A percentile compares a stretch with the other conserved stretches of the same genome.
phyloP scores from a whole-genome alignment of 2,797 vertebrate species.

The Pristis pectinata region DNA sequence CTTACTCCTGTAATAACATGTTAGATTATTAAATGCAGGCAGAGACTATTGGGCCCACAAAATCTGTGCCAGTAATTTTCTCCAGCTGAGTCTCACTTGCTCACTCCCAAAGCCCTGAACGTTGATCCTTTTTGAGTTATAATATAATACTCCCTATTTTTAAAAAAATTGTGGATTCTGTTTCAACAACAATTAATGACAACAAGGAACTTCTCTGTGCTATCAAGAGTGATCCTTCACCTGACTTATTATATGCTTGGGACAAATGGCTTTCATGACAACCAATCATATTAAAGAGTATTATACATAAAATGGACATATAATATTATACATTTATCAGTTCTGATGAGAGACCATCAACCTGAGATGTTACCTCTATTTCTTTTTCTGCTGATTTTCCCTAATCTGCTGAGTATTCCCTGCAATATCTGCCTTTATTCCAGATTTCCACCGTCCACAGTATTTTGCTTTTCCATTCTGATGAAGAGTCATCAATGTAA shows the following conservation, averaged over 20 bases:
- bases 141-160: no score
- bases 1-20: not conserved
- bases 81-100: not conserved
- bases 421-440: no score
- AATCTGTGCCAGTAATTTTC: not conserved
- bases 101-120: no score
- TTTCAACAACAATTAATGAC: not conserved
- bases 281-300: not conserved
- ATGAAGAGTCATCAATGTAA: no score
- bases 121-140: not conserved
- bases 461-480: no score
- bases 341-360: no score
- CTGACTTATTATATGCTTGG: not conserved
- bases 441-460: no score
- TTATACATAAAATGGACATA: not conserved
- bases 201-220: not conserved
- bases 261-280: not conserved
- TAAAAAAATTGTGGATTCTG: not conserved
- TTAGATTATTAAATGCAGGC: not conserved
- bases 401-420: no score
- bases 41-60: not conserved
- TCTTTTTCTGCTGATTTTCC: no score
- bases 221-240: not conserved
- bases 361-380: no score
- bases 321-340: no score